phyloP scores from a whole-genome alignment of 2,888 invertebrate species.

The Orthosia gothica region DNA sequence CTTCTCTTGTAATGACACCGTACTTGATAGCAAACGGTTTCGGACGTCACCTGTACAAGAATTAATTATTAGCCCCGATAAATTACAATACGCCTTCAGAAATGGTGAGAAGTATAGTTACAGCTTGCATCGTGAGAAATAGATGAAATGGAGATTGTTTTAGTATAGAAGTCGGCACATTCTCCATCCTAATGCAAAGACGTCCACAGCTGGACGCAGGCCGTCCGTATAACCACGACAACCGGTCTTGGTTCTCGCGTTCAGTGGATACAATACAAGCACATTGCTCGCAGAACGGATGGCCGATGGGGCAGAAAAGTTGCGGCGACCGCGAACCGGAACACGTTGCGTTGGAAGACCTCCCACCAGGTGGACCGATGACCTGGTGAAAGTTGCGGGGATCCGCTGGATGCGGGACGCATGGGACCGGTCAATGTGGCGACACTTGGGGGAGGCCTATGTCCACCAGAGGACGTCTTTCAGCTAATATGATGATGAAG shows the following conservation, averaged over 20 bases:
- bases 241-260: neutral
- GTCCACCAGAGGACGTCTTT: too few relatives aligned
- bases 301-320: too few relatives aligned
- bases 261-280: neutral
- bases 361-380: too few relatives aligned
- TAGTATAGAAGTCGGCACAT: neutral
- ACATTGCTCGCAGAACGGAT: too few relatives aligned
- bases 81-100: neutral
- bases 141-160: neutral
- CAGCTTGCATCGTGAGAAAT: neutral
- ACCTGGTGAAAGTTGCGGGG: too few relatives aligned
- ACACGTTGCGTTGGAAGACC: too few relatives aligned
- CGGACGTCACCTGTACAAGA: conserved; percentile 83
- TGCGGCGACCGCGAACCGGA: too few relatives aligned
- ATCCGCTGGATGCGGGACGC: too few relatives aligned
- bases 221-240: neutral
- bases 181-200: neutral
- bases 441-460: too few relatives aligned
- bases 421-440: too few relatives aligned
- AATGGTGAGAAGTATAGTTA: neutral
- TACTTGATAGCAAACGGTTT: conserved; percentile 83
- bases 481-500: too few relatives aligned
- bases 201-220: neutral
- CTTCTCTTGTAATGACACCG: conserved; percentile 84
- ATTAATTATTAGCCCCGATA: neutral